Base-by-base conservation (phyloP, 2,888 invertebrate species). In the Eristalis tenax region DNA sequence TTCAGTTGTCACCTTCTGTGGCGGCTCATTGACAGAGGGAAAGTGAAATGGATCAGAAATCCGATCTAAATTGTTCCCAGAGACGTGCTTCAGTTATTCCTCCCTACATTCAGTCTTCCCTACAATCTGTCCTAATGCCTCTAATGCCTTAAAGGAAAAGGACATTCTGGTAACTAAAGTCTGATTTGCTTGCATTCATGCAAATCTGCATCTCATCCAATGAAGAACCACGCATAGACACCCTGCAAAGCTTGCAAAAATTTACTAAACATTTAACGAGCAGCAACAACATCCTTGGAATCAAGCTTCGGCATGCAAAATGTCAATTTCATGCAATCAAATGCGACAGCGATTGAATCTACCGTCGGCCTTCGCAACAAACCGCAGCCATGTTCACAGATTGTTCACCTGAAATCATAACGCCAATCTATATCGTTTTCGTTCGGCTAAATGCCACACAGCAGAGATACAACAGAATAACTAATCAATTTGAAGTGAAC, bases 361-460 rank as follows among this genome's bases (percentile, higher is more conserved):
- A 18, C 50, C 50, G 50, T 50, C 50, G 50, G 50, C 50, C 50
- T 50, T 50, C 18, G 18, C 50, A 50, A 2, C 18, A 18, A 50
- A 5, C 50, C 1, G 18, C 50, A 18, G 18, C 50, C 50, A 50
- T 50, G 50, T 74, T 74, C 64, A 64, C 63, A 74, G 50, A 64
- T 28, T 50, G 50, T 50, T 50, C 50, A n/a, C 8, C 18, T 6
- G 18, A 50, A 50, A 50, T 50, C 50, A 50, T 18, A 50, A 8
- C 50, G 50, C 8, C 50, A 50, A 50, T 50, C 50, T 43, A 43
- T n/a, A 43, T 43, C 43, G 43, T 43, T 43, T 43, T n/a, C 15
- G 43, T 43, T 50, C 50, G 50, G 18, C 18, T 18, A 50, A 18
- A 5, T 50, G 50, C 18, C 18, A 18, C 50, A 18, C 18, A 50